phyloP scores from a whole-genome alignment of 2,797 vertebrate species.

The Lepus townsendii region DNA sequence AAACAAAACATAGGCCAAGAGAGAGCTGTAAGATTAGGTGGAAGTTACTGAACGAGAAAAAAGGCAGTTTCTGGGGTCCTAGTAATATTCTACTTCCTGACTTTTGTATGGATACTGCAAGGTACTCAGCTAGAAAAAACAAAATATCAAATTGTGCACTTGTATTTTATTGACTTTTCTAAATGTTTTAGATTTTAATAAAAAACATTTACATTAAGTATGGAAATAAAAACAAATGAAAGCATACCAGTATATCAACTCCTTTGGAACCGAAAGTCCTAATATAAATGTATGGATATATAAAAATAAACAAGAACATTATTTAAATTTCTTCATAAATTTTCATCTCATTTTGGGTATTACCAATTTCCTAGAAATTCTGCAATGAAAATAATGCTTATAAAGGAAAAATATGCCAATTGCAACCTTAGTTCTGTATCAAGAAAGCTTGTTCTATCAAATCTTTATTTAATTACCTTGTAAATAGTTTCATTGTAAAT shows the following conservation, averaged over 20 bases:
- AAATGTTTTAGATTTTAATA: background rate
- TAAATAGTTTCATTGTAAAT: conserved; percentile 25
- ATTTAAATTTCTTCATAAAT: background rate
- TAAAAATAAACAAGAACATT: background rate
- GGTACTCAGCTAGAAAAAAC: background rate
- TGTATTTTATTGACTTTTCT: background rate
- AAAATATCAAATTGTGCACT: background rate
- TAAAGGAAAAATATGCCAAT: background rate
- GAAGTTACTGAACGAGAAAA: background rate
- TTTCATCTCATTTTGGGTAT: background rate
- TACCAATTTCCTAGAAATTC: background rate
- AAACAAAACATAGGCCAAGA: background rate
- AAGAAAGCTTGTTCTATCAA: background rate
- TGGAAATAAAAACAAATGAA: background rate
- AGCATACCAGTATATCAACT: background rate
- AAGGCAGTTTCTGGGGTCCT: background rate
- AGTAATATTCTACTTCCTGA: background rate
- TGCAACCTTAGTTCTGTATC: background rate
- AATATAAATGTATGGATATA: background rate
- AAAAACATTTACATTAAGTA: background rate
- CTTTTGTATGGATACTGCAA: background rate
- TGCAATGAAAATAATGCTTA: background rate
- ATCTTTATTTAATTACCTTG: background rate
- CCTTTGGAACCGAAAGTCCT: background rate
- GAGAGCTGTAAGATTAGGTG: background rate